These are phyloP conservation scores for Synanthedon myopaeformis DNA, from an alignment of 2,888 invertebrate genomes.

Conservation along the genomic window DNA sequence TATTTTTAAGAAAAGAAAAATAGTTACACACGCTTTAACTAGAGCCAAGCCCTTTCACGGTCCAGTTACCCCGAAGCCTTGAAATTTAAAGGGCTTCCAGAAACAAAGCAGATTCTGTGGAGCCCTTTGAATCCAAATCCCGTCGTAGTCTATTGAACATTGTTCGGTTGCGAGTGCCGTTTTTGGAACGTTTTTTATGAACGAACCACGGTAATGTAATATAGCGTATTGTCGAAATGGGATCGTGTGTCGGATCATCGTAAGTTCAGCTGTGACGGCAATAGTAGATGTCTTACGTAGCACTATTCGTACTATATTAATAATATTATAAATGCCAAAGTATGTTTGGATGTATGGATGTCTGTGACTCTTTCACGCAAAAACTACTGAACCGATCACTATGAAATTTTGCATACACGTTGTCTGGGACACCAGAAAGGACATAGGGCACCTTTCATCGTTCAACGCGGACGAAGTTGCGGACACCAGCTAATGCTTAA, in stretches of 20 bases:
- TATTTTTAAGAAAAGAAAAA: too few species aligned
- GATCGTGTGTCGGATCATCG: conserved; percentile 45
- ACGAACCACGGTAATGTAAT: conserved; percentile 47
- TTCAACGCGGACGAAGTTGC: too few species aligned
- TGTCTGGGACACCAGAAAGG: too few species aligned
- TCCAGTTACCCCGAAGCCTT: conserved; percentile 40
- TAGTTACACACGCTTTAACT: conserved; percentile 10
- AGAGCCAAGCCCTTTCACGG: conserved; percentile 17
- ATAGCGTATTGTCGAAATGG: conserved; percentile 40
- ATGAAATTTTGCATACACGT: too few species aligned
- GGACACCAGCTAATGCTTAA: too few species aligned
- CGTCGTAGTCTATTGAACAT: conserved; percentile 56
- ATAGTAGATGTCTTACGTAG: not conserved
- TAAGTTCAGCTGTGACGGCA: conserved; percentile 7
- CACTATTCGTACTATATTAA: too few species aligned
- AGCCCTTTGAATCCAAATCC: conserved; percentile 59
- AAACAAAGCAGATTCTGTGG: conserved; percentile 42
- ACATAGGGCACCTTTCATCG: too few species aligned
- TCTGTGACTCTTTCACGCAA: too few species aligned
- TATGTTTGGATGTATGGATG: too few species aligned
- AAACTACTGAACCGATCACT: too few species aligned
- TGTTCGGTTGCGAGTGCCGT: conserved; percentile 38
- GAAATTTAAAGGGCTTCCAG: conserved; percentile 45
- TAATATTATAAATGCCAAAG: too few species aligned
- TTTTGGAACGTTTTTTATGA: conserved; percentile 29